Evolutionary conservation across 30 jellyfish, hydroid and myxozoan species (phyloP), one percentile per base, ranked within the genome.

Genomic region (Sanderia malayensis): DNA sequence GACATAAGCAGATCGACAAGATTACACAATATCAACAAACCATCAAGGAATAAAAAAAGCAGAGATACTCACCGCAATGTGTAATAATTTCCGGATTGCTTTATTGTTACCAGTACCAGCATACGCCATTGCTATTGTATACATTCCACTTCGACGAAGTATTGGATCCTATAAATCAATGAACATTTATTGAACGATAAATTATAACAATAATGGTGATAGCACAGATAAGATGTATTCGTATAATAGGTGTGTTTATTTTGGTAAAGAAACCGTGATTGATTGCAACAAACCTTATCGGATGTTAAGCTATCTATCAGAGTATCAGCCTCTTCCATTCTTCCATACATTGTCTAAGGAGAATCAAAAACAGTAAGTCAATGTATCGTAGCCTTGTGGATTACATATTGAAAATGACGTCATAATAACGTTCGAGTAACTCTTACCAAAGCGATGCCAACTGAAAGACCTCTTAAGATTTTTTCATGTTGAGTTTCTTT

Each of bases 311-410:
- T 68, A 31, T 92, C 96, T 37, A 92, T 84, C 30, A 92, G 71
- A 15, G 96, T 71, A 61, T 92, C 98, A 10, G 98, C 98, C 61
- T 92, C 98, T 70, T 92, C 98, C 96, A 92, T 92, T 61, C 98
- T 79, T 2, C 98, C 96, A 63, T 81, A 92, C 96, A 92, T 85
- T 10, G 92, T 85, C 98, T 92, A 1, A 26, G 8, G 24, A n/a
- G 25, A 33, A 7, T 0, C 18, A 18, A 34, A 31, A 23, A 7
- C 9, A 25, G 1, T 20, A 22, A 34, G 41, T 13, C 47, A 44
- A 71, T 21, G 11, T 19, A 1, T 22, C 26, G 26, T 45, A 46
- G 31, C 25, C 18, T 1, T 18, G 19, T 6, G 31, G 31, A 25
- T n/a, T n/a, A n/a, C n/a, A n/a, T n/a, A n/a, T n/a, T n/a, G n/a